phyloP scores from a whole-genome alignment of 2,888 invertebrate species.

The Plebejus anna region DNA sequence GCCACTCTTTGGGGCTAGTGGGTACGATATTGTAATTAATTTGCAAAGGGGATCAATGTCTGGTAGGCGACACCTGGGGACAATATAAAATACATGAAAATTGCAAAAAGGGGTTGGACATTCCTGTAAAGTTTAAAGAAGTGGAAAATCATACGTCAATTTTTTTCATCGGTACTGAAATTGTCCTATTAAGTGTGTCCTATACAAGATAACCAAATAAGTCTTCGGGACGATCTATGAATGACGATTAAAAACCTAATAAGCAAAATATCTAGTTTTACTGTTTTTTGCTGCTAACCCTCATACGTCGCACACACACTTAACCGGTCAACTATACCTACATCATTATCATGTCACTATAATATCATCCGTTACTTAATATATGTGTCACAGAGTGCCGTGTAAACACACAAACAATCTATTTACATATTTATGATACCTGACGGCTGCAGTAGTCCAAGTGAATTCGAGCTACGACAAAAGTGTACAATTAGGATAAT shows the following conservation, averaged over 20 bases:
- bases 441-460: not conserved
- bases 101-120: too few species aligned
- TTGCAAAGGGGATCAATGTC: not conserved
- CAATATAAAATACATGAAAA: too few species aligned
- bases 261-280: not conserved
- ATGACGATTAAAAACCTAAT: not conserved
- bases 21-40: constrained; percentile 11
- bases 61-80: not conserved
- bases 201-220: too few species aligned
- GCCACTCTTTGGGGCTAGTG: not conserved
- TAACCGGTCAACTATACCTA: constrained; percentile 69
- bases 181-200: too few species aligned
- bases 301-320: constrained; percentile 49
- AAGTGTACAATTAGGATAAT: not conserved
- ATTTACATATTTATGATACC: constrained; percentile 72
- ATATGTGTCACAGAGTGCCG: constrained; percentile 75
- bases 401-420: constrained; percentile 77
- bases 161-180: too few species aligned
- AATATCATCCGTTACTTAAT: constrained; percentile 62
- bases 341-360: constrained; percentile 59
- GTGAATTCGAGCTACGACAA: not conserved
- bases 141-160: too few species aligned
- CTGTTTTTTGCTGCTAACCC: constrained; percentile 35
- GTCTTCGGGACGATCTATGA: not conserved
- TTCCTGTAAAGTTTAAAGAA: too few species aligned